Evolutionary conservation across 2,113 vertebrate genomes (phyloP).

Genomic region (Poicephalus meyeri): DNA sequence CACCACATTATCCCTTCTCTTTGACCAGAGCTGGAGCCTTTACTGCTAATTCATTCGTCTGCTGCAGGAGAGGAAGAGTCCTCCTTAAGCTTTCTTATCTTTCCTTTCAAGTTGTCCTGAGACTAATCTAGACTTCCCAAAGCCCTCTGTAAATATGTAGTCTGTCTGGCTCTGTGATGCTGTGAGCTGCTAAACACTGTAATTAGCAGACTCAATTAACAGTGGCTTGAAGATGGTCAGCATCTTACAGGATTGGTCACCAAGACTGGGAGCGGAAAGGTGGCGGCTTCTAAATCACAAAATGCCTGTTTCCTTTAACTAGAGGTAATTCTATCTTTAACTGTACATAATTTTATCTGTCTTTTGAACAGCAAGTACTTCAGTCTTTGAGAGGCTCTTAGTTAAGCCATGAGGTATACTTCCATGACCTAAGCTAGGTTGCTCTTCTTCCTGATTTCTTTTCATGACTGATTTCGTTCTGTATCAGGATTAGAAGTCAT

Average conservation of each 20-base stretch:
- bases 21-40: conserved; percentile 57
- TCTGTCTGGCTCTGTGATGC: background rate
- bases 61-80: conserved; percentile 18
- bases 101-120: conserved; percentile 32
- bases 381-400: background rate
- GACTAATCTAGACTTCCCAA: conserved; percentile 3
- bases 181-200: background rate
- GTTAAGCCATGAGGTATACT: background rate
- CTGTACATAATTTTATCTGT: background rate
- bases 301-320: background rate
- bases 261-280: background rate
- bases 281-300: background rate
- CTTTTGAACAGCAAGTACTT: background rate
- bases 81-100: conserved; percentile 62
- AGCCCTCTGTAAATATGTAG: background rate
- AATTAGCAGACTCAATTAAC: background rate
- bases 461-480: background rate
- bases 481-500: background rate
- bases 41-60: conserved; percentile 28
- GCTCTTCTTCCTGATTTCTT: background rate
- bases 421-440: background rate
- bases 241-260: background rate
- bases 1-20: conserved; percentile 37
- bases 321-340: background rate
- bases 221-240: background rate